Evolutionary conservation across 2,888 invertebrate species (phyloP).

Genomic region (Exephanes ischioxanthus): DNA sequence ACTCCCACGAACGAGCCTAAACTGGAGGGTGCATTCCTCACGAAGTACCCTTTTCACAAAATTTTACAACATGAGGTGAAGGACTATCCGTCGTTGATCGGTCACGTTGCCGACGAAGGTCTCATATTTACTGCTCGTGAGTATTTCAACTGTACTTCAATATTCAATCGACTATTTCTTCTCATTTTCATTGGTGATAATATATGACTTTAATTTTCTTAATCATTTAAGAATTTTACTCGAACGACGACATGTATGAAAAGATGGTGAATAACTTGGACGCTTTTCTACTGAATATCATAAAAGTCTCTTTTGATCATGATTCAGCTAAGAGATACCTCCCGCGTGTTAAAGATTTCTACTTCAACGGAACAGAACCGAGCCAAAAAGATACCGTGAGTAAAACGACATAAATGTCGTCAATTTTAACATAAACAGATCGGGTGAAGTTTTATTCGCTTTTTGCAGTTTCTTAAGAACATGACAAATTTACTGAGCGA

Average conservation of each 20-base stretch:
- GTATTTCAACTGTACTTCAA: background rate
- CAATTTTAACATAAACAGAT: background rate
- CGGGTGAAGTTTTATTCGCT: background rate
- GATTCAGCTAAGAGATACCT: background rate
- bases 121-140: slow-evolving; percentile 58
- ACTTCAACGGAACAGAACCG: slow-evolving; percentile 38
- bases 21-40: slow-evolving; percentile 61
- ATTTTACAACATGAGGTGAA: slow-evolving; percentile 18
- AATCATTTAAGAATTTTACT: slow-evolving; percentile 40
- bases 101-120: slow-evolving; percentile 68
- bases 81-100: slow-evolving; percentile 67
- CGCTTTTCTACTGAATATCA: slow-evolving; percentile 5
- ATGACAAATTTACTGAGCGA: slow-evolving; percentile 61
- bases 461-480: slow-evolving; percentile 11
- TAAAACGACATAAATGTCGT: background rate
- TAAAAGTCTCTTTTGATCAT: no score
- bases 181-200: background rate
- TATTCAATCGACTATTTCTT: slow-evolving; percentile 1
- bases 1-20: slow-evolving; percentile 64
- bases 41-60: slow-evolving; percentile 43
- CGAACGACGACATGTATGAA: slow-evolving; percentile 47
- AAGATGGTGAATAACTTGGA: slow-evolving; percentile 13
- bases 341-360: slow-evolving; percentile 27
- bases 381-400: slow-evolving; percentile 58
- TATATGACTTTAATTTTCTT: background rate